Evolutionary conservation across 2,113 vertebrate species (phyloP).

Genomic region (Acanthisitta chloris): DNA sequence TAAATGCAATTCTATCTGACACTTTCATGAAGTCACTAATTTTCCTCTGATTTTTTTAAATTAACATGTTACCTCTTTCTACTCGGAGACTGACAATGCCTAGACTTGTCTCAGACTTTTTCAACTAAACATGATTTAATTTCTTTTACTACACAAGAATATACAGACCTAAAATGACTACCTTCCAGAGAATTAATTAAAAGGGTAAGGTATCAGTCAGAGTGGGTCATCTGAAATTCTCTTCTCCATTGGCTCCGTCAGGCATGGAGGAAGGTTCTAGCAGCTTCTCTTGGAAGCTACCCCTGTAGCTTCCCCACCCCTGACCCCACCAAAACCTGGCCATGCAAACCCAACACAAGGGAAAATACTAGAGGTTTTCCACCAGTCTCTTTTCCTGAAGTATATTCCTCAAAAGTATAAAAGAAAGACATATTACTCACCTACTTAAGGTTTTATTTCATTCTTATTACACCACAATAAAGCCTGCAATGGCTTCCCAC

Average conservation of each 20-base stretch:
- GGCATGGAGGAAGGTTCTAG: no score
- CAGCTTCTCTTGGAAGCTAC: no score
- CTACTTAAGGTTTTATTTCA: neutral
- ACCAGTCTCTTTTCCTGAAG: neutral
- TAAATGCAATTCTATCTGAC: neutral
- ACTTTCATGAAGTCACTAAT: neutral
- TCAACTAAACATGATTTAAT: neutral
- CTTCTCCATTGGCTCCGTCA: no score
- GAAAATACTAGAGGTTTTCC: neutral
- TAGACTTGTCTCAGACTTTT: neutral
- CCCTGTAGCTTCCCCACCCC: no score
- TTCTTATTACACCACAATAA: neutral
- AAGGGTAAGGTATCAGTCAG: neutral
- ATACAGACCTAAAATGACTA: neutral
- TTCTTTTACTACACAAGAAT: neutral
- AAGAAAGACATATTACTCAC: neutral
- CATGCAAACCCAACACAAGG: no score
- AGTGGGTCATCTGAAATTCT: neutral
- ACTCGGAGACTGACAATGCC: neutral
- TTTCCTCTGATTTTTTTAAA: neutral
- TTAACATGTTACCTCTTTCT: neutral
- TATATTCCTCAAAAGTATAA: neutral
- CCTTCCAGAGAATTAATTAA: neutral
- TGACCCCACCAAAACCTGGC: no score
- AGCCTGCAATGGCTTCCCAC: neutral